phyloP scores from a whole-genome alignment of 2,888 invertebrate genomes.

The Matsumyia berberina region DNA sequence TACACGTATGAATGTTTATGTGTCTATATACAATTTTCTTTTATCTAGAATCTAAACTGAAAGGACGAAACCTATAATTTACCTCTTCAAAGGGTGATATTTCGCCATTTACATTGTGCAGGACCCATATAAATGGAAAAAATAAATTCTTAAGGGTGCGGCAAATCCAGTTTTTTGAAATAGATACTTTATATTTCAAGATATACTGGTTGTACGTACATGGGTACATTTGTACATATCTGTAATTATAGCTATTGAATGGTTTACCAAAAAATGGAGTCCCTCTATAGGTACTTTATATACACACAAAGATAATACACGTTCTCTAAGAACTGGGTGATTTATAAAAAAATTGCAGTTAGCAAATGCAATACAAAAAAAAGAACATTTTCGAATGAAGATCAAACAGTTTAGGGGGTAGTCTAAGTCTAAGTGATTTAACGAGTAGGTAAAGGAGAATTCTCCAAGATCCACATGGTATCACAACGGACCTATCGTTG shows the following conservation, averaged over 20 bases:
- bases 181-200: conserved; percentile 27
- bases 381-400: too few species aligned
- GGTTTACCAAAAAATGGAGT: background rate
- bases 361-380: too few species aligned
- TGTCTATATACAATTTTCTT: conserved; percentile 5
- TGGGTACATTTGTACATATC: background rate
- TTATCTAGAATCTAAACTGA: conserved; percentile 6
- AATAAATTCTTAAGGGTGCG: background rate
- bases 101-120: conserved; percentile 10
- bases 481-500: too few species aligned
- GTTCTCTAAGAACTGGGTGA: too few species aligned
- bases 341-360: too few species aligned
- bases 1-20: too few species aligned
- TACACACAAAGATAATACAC: too few species aligned
- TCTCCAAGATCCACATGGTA: too few species aligned
- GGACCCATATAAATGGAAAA: background rate
- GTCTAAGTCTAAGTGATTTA: too few species aligned
- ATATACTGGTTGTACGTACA: background rate
- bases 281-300: too few species aligned
- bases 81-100: background rate
- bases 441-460: too few species aligned
- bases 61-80: background rate
- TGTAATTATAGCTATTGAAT: background rate
- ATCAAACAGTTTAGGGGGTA: too few species aligned
- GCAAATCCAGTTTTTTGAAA: conserved; percentile 12